Evolutionary conservation across 1,140 invertebrate genomes (phyloP).

Genomic region (Holcopasites calliopsidis): DNA sequence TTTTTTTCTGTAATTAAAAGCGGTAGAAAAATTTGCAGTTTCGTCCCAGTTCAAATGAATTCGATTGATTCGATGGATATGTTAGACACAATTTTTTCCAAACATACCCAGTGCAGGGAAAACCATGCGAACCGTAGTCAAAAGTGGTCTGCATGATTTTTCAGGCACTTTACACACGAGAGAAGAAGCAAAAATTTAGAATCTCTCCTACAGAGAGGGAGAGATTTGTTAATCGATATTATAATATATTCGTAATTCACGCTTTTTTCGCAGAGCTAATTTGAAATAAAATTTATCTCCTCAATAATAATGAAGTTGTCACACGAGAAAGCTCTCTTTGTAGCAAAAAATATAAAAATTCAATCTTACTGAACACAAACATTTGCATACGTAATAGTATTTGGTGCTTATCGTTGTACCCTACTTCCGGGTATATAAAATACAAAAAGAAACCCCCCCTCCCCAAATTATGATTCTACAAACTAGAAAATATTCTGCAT

Average conservation of each 20-base stretch:
- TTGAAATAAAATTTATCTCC: too few species aligned
- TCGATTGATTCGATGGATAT: slow-evolving; percentile 20
- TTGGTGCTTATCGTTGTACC: slow-evolving; percentile 51
- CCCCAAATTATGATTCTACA: background rate
- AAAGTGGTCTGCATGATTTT: background rate
- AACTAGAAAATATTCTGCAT: slow-evolving; percentile 9
- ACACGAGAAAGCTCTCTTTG: slow-evolving; percentile 6
- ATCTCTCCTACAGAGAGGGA: too few species aligned
- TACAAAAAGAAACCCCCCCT: slow-evolving; percentile 18
- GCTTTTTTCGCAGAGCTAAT: too few species aligned
- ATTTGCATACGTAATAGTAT: slow-evolving; percentile 45
- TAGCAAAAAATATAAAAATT: slow-evolving; percentile 38
- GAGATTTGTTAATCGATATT: too few species aligned
- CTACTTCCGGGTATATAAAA: slow-evolving; percentile 37
- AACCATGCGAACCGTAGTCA: background rate
- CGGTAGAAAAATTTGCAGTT: too few species aligned
- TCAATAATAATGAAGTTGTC: too few species aligned
- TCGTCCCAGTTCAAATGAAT: background rate
- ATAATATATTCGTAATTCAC: too few species aligned
- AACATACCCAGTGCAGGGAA: background rate
- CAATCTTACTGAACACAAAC: slow-evolving; percentile 56
- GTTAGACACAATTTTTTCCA: slow-evolving; percentile 19
- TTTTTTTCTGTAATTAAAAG: slow-evolving; percentile 8
- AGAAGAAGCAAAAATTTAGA: background rate
- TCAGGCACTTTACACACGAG: background rate